A percentile compares a stretch with the other conserved stretches of the same genome.
These are phyloP conservation scores for Oceanodroma tethys DNA, from an alignment of 2,113 vertebrate genomes.

Conservation along the genomic window DNA sequence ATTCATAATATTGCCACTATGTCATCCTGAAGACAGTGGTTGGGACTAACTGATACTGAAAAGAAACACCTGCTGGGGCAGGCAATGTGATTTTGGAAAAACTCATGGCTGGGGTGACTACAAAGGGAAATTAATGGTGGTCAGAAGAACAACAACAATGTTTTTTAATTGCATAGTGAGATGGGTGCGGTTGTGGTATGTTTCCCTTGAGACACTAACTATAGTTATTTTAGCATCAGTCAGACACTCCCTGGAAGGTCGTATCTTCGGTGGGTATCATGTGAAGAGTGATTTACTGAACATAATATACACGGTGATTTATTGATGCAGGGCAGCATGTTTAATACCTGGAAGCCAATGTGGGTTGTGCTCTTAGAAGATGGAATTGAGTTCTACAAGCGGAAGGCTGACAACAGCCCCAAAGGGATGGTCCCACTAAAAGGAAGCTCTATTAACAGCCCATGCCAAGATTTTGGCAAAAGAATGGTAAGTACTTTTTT, in stretches of 20 bases:
- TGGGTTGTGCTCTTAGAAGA: conserved; percentile 94
- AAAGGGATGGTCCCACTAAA: conserved; percentile 96
- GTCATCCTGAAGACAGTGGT: not conserved
- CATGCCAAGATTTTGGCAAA: conserved; percentile 90
- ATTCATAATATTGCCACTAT: not conserved
- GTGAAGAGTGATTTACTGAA: not conserved
- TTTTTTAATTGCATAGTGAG: not conserved
- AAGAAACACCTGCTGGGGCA: not conserved
- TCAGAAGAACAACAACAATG: not conserved
- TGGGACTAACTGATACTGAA: not conserved
- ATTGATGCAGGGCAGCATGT: conserved; percentile 82
- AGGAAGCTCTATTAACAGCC: conserved; percentile 80
- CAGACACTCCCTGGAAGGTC: not conserved
- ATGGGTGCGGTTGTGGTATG: not conserved
- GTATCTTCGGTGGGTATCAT: not conserved
- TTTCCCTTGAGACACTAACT: not conserved
- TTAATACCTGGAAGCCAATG: conserved; percentile 91
- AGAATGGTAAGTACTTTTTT: conserved; percentile 78
- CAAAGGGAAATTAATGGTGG: not conserved
- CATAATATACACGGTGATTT: not conserved
- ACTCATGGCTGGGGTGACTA: not conserved
- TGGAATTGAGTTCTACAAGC: conserved; percentile 91
- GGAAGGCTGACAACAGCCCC: conserved; percentile 87
- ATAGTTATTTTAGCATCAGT: not conserved
- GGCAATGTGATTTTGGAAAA: not conserved